These are phyloP conservation scores for Corapipo altera DNA, from an alignment of 2,113 vertebrate species.

Conservation along the genomic window DNA sequence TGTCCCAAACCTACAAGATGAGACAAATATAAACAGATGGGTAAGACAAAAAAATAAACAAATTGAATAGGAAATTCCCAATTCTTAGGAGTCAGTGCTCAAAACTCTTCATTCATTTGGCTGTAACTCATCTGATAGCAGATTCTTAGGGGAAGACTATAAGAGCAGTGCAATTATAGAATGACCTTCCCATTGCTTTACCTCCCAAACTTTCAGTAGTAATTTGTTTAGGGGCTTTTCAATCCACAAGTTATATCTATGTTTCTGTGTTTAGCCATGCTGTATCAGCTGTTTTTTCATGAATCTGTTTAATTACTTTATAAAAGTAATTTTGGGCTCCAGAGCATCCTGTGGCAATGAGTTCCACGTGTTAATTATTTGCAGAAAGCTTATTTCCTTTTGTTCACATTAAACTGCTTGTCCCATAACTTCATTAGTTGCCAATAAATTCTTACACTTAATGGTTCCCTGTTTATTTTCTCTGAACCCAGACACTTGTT, in stretches of 20 bases:
- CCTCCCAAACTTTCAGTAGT: not conserved
- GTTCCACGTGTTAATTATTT: not conserved
- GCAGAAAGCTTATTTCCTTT: slow-evolving; percentile 2
- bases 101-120: not conserved
- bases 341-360: not conserved
- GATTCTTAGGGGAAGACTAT: not conserved
- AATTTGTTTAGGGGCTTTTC: not conserved
- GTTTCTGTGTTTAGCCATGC: not conserved
- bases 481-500: not conserved
- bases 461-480: slow-evolving; percentile 8
- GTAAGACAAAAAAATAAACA: not conserved
- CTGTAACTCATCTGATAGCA: not conserved
- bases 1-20: not conserved
- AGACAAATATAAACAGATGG: not conserved
- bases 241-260: not conserved
- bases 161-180: not conserved
- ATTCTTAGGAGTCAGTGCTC: not conserved
- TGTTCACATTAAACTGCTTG: not conserved
- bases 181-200: not conserved
- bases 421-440: not conserved
- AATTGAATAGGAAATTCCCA: not conserved
- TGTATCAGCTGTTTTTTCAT: not conserved
- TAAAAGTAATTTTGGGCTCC: not conserved
- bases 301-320: not conserved
- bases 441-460: not conserved